Base-by-base conservation (phyloP, 2,797 vertebrate genomes). In the Spinus pinus region DNA sequence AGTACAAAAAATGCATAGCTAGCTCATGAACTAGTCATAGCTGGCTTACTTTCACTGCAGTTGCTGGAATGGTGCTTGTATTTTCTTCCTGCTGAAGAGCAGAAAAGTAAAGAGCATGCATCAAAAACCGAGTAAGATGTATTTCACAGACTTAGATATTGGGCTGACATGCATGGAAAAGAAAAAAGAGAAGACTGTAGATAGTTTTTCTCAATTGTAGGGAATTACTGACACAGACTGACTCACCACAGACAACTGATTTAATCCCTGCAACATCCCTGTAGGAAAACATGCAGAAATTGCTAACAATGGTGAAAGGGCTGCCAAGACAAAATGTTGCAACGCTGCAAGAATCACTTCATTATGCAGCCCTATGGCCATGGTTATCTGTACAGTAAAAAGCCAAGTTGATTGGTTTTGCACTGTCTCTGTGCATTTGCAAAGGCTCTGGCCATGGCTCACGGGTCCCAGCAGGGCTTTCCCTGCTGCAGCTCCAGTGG, bases 31-130 rank as follows among this genome's bases (percentile, higher is more conserved):
- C 33, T 80, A 80, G 74, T 87, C 64, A 77, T 42, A 73, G 51
- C 24, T 94, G 67, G 41, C 58, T 95, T 82, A 42, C 73, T 82
- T 94, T 91, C 58, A 77, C 51, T 56, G 58, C 81, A 73, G 41
- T 31, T 87, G 7, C 46, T 77, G 41, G 53, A 87, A 70, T 5
- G 62, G 21, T 50, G 11, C 49, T 75, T 9, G 1, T 21, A 2
- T 42, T 58, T 86, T 93, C 58, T 87, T 53, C 41, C 37, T 66
- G 9, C 23, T 80, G 67, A 82, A 85, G 33, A 73, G 37, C 46
- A 93, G 80, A 81, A 64, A 42, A 88, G 11, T 51, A 13, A 94
- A 83, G 39, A 82, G 12, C 27, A 60, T 87, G 54, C 39, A 53
- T 73, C 15, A 74, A 74, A 84, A 89, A 14, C 17, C 46, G 25